These are phyloP conservation scores for Cyprinodon variegatus DNA, from an alignment of 2,113 vertebrate genomes.

Conservation along the genomic window DNA sequence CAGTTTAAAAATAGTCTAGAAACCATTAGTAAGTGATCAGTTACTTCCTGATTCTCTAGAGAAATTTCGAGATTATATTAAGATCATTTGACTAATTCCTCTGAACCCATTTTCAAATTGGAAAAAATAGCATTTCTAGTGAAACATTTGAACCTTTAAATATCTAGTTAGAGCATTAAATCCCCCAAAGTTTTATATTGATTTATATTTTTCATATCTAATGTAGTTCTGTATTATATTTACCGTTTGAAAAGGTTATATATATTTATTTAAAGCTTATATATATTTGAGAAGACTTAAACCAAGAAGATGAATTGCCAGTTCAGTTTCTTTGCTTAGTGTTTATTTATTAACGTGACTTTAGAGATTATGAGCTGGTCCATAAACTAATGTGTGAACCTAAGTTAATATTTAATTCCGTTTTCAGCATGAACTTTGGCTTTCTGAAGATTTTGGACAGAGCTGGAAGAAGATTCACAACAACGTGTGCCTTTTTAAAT, in stretches of 20 bases:
- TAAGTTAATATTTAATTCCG: background rate
- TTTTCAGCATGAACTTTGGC: constrained; percentile 88
- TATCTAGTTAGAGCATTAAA: too few relatives aligned
- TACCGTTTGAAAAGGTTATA: background rate
- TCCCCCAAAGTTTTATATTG: too few relatives aligned
- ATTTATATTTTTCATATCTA: background rate
- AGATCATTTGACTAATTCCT: too few relatives aligned
- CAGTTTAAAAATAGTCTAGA: too few relatives aligned
- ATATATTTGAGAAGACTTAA: background rate
- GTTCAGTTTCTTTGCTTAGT: constrained; percentile 13
- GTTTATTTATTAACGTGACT: constrained; percentile 25
- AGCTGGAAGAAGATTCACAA: constrained; percentile 87
- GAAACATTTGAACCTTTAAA: too few relatives aligned
- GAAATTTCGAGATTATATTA: too few relatives aligned
- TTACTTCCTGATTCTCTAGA: too few relatives aligned
- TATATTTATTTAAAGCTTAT: background rate
- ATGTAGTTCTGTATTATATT: background rate
- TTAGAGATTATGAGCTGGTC: background rate
- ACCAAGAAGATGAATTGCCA: background rate
- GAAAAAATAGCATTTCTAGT: too few relatives aligned
- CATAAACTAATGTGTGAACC: background rate
- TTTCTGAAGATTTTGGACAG: constrained; percentile 87
- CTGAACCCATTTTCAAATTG: too few relatives aligned
- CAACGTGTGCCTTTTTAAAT: constrained; percentile 90
- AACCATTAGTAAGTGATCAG: too few relatives aligned